Evolutionary conservation across 37 sponge, comb jelly and placozoan genomes (phyloP), one percentile per base, ranked within the genome.

Genomic region (Ephydatia muelleri): DNA sequence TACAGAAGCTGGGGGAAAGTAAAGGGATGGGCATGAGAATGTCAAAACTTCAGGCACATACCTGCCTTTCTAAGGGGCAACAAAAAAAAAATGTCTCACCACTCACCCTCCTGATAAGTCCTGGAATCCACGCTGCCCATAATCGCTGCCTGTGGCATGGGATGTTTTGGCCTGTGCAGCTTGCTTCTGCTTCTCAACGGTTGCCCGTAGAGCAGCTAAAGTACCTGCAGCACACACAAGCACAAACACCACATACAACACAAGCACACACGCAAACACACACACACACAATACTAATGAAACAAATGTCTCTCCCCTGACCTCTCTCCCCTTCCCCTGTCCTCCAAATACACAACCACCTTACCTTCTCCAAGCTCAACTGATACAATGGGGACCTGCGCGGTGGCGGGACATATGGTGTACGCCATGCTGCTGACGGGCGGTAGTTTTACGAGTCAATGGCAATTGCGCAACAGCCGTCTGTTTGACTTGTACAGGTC

Each of bases 121-220:
- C 57, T 57, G 57, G 57, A 57, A 57, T 57, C 57, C 57, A 57
- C 6, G 57, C 57, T 57, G 57, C 0, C 19, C 16, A 1, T 11
- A 21, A 14, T 57, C 19, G 16, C 57, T 11, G 16, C 16, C 19
- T 1, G 19, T 13, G 57, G 57, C 19, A 57, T 19, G 80, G 65
- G 71, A 38, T 14, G 30, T 25, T 14, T 74, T 74, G 23, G 77
- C 82, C 19, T 67, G 57, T 14, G 82, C 78, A 33, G 71, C 83
- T 35, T 70, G 43, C 77, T 81, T 88, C 77, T 88, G 88, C 16
- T 19, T 21, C 82, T 88, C 83, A 29, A 88, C 49, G 23, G 13
- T 69, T 34, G 77, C 67, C 49, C 68, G 36, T 38, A 88, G 68
- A 11, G 49, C 49, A 6, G 72, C 68, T 37, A 88, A 23, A 11